Conservation (phyloP, 64 coral and sea anemone species). For the Actinia equina region DNA sequence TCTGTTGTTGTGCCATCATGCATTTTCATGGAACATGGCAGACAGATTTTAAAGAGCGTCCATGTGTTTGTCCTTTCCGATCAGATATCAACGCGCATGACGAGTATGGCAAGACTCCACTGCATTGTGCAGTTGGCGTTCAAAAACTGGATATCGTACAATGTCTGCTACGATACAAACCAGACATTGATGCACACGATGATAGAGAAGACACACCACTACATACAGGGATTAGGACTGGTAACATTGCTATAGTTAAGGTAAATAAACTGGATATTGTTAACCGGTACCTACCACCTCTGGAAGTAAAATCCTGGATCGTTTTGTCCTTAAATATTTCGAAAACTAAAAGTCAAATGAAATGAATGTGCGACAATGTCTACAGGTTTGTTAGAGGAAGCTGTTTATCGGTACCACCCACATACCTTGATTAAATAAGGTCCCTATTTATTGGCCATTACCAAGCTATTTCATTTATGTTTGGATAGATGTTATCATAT, state of each 20-base stretch:
- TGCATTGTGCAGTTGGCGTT: constrained; percentile 82
- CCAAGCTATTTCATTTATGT: too few species aligned
- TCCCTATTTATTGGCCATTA: too few species aligned
- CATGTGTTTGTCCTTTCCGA: background rate
- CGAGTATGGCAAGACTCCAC: constrained; percentile 84
- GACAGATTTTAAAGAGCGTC: background rate
- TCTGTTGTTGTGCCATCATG: too few species aligned
- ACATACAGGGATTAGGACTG: constrained; percentile 78
- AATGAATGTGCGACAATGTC: too few species aligned
- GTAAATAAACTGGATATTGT: background rate
- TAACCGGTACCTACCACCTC: background rate
- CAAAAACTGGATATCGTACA: constrained; percentile 88
- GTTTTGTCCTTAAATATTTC: too few species aligned
- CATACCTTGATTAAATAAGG: too few species aligned
- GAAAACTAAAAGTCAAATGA: too few species aligned
- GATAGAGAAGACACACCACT: constrained; percentile 83
- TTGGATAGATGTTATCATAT: background rate
- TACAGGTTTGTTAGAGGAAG: too few species aligned
- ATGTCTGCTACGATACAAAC: constrained; percentile 74
- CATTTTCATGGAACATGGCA: too few species aligned
- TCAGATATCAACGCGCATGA: constrained; percentile 90
- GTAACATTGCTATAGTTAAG: constrained; percentile 66
- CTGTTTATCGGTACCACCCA: too few species aligned
- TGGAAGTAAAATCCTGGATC: too few species aligned
- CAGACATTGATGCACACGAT: constrained; percentile 86